Percentiles rank a stretch among this genome's conserved stretches.
These are phyloP conservation scores for Mystacornis crossleyi DNA, from an alignment of 2,113 vertebrate species.

Conservation along the genomic window DNA sequence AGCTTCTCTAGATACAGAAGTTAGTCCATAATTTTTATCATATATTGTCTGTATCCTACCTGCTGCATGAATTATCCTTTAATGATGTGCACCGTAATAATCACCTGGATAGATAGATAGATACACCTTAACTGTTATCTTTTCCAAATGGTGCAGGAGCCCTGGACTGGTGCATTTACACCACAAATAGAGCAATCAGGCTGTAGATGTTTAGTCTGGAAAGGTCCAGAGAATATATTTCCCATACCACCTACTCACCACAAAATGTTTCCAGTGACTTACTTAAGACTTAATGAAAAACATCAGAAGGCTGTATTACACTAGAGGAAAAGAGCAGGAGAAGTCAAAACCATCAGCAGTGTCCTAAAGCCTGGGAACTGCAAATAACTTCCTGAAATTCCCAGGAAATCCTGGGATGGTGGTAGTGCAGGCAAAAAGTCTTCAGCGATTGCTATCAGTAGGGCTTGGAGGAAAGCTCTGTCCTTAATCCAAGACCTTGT, in stretches of 20 bases:
- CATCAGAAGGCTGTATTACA: neutral
- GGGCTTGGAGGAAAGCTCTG: neutral
- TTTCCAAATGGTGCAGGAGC: conserved; percentile 9
- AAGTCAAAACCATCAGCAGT: neutral
- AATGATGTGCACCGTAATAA: neutral
- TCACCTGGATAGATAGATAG: neutral
- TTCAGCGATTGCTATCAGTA: neutral
- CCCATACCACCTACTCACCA: neutral
- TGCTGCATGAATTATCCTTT: conserved; percentile 27
- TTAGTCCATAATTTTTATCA: neutral
- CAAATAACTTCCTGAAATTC: neutral
- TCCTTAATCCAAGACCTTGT: neutral
- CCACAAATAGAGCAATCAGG: neutral
- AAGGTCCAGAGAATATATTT: neutral
- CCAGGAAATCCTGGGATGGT: neutral
- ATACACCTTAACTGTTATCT: conserved; percentile 52
- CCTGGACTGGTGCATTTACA: neutral
- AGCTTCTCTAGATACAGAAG: neutral
- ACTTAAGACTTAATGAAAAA: neutral
- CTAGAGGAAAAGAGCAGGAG: neutral
- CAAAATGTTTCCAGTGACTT: neutral
- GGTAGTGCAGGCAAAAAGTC: neutral
- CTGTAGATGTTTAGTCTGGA: neutral
- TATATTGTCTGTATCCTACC: neutral
- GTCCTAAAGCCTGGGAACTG: neutral